phyloP scores from a whole-genome alignment of 2,113 vertebrate genomes.

The Myodes glareolus region DNA sequence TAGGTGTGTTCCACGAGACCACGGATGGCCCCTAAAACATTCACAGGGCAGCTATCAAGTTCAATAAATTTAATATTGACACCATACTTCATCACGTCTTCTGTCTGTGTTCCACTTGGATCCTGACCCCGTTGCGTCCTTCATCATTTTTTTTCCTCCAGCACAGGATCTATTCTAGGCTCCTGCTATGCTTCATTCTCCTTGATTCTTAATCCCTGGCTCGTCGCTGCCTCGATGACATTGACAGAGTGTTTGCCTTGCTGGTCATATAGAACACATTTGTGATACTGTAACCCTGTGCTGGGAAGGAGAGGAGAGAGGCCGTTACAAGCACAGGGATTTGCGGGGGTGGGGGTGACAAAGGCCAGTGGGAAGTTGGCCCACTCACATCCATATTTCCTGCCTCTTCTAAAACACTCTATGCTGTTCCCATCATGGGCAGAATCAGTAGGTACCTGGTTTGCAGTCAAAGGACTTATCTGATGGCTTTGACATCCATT shows the following conservation, averaged over 20 bases:
- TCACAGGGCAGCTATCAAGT: neutral
- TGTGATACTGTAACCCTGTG: neutral
- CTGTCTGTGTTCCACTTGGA: neutral
- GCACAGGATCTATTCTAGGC: neutral
- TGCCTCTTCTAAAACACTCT: neutral
- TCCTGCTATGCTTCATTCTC: fast-evolving
- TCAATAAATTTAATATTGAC: neutral
- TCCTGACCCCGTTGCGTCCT: neutral
- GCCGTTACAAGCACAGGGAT: neutral
- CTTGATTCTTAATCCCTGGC: neutral
- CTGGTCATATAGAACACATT: too few relatives aligned
- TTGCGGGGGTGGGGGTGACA: too few relatives aligned
- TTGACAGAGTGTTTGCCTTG: neutral
- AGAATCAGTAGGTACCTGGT: neutral
- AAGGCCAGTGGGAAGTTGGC: fast-evolving
- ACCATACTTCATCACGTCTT: neutral
- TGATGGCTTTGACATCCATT: fast-evolving
- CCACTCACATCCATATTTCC: neutral
- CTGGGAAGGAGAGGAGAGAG: neutral
- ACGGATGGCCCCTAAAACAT: neutral
- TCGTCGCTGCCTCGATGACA: neutral
- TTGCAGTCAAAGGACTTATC: neutral
- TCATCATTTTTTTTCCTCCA: fast-evolving
- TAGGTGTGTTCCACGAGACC: neutral
- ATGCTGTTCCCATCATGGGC: neutral